phyloP scores from a whole-genome alignment of 2,113 vertebrate species.

The Melanostigma gelatinosum region DNA sequence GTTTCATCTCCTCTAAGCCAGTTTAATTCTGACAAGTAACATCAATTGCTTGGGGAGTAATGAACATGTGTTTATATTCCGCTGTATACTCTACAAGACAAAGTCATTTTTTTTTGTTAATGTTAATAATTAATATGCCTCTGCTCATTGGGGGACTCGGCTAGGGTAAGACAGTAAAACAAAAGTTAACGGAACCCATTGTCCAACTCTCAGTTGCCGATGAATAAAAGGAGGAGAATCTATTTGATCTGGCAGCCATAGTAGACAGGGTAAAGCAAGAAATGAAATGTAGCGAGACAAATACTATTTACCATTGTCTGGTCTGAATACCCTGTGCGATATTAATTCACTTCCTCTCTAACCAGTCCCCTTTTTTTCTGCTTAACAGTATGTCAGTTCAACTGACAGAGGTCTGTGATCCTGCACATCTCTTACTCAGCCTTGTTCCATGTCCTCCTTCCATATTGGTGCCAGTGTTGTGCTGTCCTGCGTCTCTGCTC shows the following conservation, averaged over 20 bases:
- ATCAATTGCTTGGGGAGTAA: conserved; percentile 19
- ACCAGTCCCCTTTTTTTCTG: background rate
- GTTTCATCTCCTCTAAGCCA: conserved; percentile 21
- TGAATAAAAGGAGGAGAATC: background rate
- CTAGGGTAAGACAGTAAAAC: background rate
- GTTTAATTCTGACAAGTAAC: conserved; percentile 17
- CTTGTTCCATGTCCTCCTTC: conserved; percentile 31
- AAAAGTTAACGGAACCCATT: conserved; percentile 1
- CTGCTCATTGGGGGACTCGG: background rate
- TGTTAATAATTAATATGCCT: conserved; percentile 36
- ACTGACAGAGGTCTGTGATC: background rate
- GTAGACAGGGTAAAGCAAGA: background rate
- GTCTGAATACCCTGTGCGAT: background rate
- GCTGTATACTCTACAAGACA: background rate
- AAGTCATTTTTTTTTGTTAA: background rate
- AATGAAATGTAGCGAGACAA: conserved; percentile 15
- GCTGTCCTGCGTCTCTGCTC: conserved; percentile 42
- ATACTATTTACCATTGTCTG: conserved; percentile 18
- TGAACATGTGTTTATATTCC: conserved; percentile 23
- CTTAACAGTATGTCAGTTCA: background rate
- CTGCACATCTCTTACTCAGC: conserved; percentile 18
- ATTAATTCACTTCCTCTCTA: conserved; percentile 10
- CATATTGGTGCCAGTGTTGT: conserved; percentile 43
- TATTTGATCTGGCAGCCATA: background rate
- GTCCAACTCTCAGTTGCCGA: background rate